Conservation (phyloP, 2,888 invertebrate species). For the Ctenicera cuprea region DNA sequence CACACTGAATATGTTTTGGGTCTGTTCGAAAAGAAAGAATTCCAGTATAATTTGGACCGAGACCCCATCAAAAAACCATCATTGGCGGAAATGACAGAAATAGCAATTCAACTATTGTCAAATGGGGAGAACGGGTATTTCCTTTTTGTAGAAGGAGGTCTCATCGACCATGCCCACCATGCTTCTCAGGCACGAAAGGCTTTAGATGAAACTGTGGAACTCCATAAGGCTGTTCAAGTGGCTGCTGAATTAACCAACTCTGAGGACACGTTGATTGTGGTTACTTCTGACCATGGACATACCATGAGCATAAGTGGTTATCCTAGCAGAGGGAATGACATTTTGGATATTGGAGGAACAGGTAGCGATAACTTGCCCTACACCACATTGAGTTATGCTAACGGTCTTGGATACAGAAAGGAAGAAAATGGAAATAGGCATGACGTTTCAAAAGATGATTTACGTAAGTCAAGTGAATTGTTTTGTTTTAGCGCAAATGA, state of each 20-base stretch:
- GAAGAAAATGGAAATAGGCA: slow-evolving; percentile 73
- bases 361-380: slow-evolving; percentile 78
- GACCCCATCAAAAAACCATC: slow-evolving; percentile 75
- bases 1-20: slow-evolving; percentile 75
- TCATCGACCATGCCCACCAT: slow-evolving; percentile 87
- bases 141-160: slow-evolving; percentile 83
- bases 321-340: slow-evolving; percentile 78
- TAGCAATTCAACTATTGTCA: slow-evolving; percentile 82
- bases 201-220: slow-evolving; percentile 86
- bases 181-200: slow-evolving; percentile 80
- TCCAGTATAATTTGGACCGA: slow-evolving; percentile 80
- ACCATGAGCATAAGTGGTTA: slow-evolving; percentile 87
- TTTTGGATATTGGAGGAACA: slow-evolving; percentile 74
- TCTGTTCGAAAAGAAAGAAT: slow-evolving; percentile 64
- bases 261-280: slow-evolving; percentile 85
- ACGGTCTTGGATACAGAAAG: slow-evolving; percentile 78
- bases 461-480: slow-evolving; percentile 61
- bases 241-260: slow-evolving; percentile 78
- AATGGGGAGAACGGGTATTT: slow-evolving; percentile 81
- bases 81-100: slow-evolving; percentile 84
- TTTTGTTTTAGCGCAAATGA: too few species aligned
- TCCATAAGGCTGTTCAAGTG: slow-evolving; percentile 75
- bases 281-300: slow-evolving; percentile 86
- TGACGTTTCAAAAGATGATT: slow-evolving; percentile 74
- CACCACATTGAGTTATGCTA: slow-evolving; percentile 82